Evolutionary conservation across 2,113 vertebrate genomes (phyloP), one percentile per base, ranked within the genome.

Genomic region (Triplophysa dalaica): DNA sequence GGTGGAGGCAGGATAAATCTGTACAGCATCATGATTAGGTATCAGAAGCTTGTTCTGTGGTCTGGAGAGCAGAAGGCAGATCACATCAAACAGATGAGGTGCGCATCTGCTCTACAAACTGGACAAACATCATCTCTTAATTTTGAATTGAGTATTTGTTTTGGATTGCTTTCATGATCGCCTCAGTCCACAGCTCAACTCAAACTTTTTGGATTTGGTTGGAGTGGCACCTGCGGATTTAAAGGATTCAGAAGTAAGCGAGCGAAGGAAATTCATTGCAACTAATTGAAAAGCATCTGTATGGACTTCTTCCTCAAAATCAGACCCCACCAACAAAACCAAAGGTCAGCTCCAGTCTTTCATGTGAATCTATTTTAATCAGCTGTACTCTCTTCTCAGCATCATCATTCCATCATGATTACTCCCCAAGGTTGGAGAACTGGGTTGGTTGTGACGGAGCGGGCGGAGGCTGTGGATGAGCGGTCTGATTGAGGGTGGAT

Each of bases 11-110:
- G 81, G 70, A 81, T 83, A 83, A 85, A 83, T 85, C 69, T 38
- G 70, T 78, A 70, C 79, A 70, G 84, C 78, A 78, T 78, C 69
- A 80, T 78, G 81, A 81, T 78, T 73, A 85, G 81, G 81, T 76
- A 82, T 85, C 81, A 78, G 69, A 81, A 63, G 70, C 74, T 70
- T 77, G 73, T 66, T 68, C 82, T 56, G 43, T 78, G 70, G 79
- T 79, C 75, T 81, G 61, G 81, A 78, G 70, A 81, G 78, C 81
- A 81, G 81, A 66, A 83, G 67, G 81, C 63, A 78, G 77, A 78
- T 67, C 73, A 78, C 67, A 67, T 70, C 58, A 64, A 69, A 79
- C 75, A 68, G 69, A 77, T 70, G 68, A 84, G 82, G 77, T 24
- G 48, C 75, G 72, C 70, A 26, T 62, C 80, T 56, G 70, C 58